A percentile compares a stretch with the other conserved stretches of the same genome.
Conservation (phyloP, 2,113 vertebrate genomes). For the Candoia aspera region DNA sequence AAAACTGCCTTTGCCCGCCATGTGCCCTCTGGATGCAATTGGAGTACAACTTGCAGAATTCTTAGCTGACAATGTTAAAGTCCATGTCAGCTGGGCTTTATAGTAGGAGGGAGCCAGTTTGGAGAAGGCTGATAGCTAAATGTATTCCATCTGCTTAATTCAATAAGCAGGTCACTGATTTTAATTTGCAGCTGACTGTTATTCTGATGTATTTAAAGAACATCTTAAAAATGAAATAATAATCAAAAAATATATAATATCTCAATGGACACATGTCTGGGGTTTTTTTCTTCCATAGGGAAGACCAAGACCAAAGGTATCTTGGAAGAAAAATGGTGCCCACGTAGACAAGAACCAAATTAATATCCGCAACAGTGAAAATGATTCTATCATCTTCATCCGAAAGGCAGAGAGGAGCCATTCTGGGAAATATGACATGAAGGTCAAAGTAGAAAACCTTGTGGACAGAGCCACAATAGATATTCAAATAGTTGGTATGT, state of each 20-base stretch:
- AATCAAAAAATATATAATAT: neutral
- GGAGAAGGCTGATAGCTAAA: neutral
- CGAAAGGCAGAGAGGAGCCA: conserved; percentile 92
- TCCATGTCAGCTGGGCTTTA: neutral
- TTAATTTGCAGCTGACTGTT: neutral
- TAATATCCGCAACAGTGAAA: conserved; percentile 94
- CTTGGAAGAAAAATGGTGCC: conserved; percentile 89
- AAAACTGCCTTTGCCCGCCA: no score
- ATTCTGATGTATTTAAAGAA: neutral
- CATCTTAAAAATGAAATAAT: neutral
- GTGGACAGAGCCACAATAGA: conserved; percentile 86
- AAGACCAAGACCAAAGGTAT: conserved; percentile 91
- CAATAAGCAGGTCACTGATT: neutral
- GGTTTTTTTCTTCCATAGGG: conserved; percentile 73
- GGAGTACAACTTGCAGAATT: no score
- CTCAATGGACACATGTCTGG: conserved; percentile 19
- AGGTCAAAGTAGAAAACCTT: conserved; percentile 90
- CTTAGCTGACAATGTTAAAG: no score
- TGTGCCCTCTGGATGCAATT: no score
- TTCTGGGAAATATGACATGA: conserved; percentile 93
- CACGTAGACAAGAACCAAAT: conserved; percentile 87
- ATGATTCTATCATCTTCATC: conserved; percentile 96
- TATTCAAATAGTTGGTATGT: conserved; percentile 94
- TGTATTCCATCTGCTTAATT: neutral
- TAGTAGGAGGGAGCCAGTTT: neutral